Evolutionary conservation across 1,140 invertebrate species (phyloP), one percentile per base, ranked within the genome.

Genomic region (Dinoponera quadriceps): DNA sequence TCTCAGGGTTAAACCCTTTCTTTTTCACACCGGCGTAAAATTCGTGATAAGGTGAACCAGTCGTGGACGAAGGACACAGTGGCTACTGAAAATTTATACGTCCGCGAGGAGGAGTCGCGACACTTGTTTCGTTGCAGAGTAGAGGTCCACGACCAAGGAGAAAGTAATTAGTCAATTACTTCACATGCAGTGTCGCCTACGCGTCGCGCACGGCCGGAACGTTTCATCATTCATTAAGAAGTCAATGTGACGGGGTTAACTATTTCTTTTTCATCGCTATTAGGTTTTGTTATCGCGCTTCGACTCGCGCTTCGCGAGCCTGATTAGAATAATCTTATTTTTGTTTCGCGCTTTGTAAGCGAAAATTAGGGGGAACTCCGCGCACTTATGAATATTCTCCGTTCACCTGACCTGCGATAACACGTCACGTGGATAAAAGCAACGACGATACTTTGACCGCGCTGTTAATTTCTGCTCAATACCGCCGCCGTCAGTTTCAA

Each of bases 241-340:
- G 91, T 91, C 91, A 92, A 93, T 93, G 90, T 73, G 85, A 80
- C 48, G 84, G 85, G 93, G 93, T 94, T 92, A 94, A 94, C 69
- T 91, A 88, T 88, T 91, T 84, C 87, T 90, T 90, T 66, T 83
- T 86, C 75, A 87, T 89, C 59, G 57, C 80, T 77, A 87, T 90
- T 92, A 88, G 73, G 33, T 86, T n/a, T 82, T 66, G 18, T 84
- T 83, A 86, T 88, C 80, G 81, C 22, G 18, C 71, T 82, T 18
- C 57, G 60, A 55, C 60, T 68, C 44, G 33, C 68, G 54, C 4
- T 7, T 18, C 72, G 22, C 1, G 18, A 65, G 25, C 1, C n/a
- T 44, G 20, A 73, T 80, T 72, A 72, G 51, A 57, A 59, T 72
- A 63, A 27, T 38, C 5, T 68, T 25, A 69, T 2, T 0, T 38